Evolutionary conservation across 30 jellyfish, hydroid and myxozoan genomes (phyloP).

Genomic region (Aurelia aurita complex sp. Pacific): DNA sequence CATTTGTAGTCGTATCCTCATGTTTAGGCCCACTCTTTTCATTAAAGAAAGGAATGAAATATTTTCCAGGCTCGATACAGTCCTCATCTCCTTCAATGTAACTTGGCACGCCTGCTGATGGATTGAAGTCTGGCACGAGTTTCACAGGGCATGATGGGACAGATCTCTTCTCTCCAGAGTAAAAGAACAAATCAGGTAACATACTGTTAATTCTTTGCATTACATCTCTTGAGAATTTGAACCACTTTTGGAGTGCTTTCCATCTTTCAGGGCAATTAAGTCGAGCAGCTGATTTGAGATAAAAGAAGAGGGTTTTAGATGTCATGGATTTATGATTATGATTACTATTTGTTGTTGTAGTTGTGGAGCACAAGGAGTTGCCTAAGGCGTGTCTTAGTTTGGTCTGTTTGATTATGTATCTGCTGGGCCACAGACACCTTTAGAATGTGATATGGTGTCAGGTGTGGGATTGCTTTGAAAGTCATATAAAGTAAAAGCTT

Average conservation of each 20-base stretch:
- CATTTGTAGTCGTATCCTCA: conserved; percentile 79
- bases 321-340: too few relatives aligned
- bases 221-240: conserved; percentile 30
- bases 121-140: conserved; percentile 82
- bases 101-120: conserved; percentile 93
- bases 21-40: conserved; percentile 79
- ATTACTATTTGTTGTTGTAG: too few relatives aligned
- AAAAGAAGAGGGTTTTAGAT: not conserved
- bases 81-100: conserved; percentile 84
- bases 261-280: conserved; percentile 78
- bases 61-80: conserved; percentile 72
- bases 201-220: conserved; percentile 51
- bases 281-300: conserved; percentile 44
- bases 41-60: conserved; percentile 83
- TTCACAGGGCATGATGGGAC: conserved; percentile 76
- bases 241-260: conserved; percentile 80
- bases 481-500: too few relatives aligned
- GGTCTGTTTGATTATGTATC: too few relatives aligned
- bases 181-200: conserved; percentile 52
- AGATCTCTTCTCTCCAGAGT: conserved; percentile 60
- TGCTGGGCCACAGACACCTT: too few relatives aligned
- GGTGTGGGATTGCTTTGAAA: too few relatives aligned
- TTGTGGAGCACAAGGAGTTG: too few relatives aligned
- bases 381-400: too few relatives aligned
- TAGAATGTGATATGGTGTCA: too few relatives aligned